Evolutionary conservation across 2,113 vertebrate species (phyloP).

Genomic region (Lanius collurio): DNA sequence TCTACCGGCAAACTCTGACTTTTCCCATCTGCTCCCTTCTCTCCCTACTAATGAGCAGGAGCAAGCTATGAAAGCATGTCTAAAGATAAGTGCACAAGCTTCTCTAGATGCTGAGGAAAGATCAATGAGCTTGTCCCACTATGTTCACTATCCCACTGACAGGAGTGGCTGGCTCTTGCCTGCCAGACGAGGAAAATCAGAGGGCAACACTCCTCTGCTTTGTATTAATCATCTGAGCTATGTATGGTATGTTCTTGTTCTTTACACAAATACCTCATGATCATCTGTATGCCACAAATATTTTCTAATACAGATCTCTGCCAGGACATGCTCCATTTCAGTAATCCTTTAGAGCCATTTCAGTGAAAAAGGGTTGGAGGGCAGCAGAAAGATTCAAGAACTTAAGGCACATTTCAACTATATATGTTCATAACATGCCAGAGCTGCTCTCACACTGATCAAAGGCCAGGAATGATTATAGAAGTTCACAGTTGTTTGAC

Average conservation of each 20-base stretch:
- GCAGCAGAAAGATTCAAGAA: neutral
- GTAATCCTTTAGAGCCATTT: neutral
- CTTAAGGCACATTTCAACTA: neutral
- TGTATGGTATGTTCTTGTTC: neutral
- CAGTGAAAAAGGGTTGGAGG: neutral
- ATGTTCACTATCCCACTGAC: neutral
- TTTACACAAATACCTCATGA: neutral
- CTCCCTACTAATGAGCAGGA: neutral
- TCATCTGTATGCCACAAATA: neutral
- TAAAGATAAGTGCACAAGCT: neutral
- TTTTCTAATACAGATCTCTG: constrained; percentile 6
- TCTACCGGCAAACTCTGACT: constrained; percentile 3
- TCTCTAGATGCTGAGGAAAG: neutral
- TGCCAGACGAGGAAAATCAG: neutral
- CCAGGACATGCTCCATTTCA: neutral
- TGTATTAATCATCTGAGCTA: neutral
- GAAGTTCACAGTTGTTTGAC: neutral
- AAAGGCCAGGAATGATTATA: accelerated
- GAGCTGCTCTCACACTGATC: neutral
- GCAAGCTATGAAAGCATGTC: neutral
- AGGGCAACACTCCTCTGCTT: neutral
- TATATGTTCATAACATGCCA: neutral
- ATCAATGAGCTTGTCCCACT: neutral
- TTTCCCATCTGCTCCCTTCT: constrained; percentile 17
- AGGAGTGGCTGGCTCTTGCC: neutral